Base-by-base conservation (phyloP, 1,140 invertebrate genomes). In the Drosophila kohkoa region DNA sequence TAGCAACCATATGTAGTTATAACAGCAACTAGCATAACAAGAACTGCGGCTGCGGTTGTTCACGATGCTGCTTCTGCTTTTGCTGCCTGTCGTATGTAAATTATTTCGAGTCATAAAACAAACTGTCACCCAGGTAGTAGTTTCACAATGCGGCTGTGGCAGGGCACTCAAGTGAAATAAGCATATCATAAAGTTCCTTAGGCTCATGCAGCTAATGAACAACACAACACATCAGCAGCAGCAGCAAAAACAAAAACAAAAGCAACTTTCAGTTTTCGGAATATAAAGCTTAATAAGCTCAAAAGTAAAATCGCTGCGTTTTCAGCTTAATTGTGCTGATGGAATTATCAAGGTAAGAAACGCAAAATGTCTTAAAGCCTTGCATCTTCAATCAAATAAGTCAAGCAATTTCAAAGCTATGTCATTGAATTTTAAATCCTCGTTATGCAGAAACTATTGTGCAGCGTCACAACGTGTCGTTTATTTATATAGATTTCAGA, bases 41-140 rank as follows among this genome's bases (percentile, higher is more conserved):
- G 13, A 65, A 51, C 64, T 35, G 16, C 41, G 25, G 20, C 64
- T 57, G 41, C n/a, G 41, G n/a, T n/a, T 43, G 41, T 43, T 43
- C 41, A 43, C 5, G 41, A 5, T 43, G 41, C 41, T 43, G 64
- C 57, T 51, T 59, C 3, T 20, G 7, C 35, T 38, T 7, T 38
- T 10, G 35, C 8, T 32, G 30, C 30, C 30, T 32, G 30, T 32
- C 46, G 48, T 68, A 38, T 68, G 66, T 82, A 65, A 75, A 82
- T 82, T 83, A 82, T 79, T 79, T 79, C 69, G 55, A 38, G 58
- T 68, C 63, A 82, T 72, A 79, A 83, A 79, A 57, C 72, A 82
- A 82, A 82, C 81, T 71, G 66, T 82, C 69, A 78, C 69, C 75
- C 57, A 48, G 79, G 55, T 59, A 62, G 63, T 30, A 77, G 64